Conservation (phyloP, 1,140 invertebrate species). For the Drosophila nannoptera region DNA sequence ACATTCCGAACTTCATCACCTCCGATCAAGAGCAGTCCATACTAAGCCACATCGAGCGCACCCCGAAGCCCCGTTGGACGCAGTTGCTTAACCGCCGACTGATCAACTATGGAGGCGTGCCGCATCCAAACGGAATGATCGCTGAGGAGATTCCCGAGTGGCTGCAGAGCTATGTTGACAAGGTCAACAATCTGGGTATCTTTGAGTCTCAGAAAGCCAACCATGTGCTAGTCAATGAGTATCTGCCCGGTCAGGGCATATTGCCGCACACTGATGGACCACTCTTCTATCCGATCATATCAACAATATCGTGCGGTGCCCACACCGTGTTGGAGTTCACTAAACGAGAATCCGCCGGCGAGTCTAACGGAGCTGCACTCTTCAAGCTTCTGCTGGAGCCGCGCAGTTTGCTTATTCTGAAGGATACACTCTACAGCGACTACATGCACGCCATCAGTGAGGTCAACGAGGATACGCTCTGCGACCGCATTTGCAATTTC, state of each 20-base stretch:
- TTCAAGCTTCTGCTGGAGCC: constrained; percentile 90
- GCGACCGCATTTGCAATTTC: constrained; percentile 85
- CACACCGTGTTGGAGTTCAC: constrained; percentile 90
- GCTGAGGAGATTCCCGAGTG: constrained; percentile 93
- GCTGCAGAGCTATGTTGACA: constrained; percentile 88
- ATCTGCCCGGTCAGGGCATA: constrained; percentile 94
- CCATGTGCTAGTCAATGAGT: constrained; percentile 98
- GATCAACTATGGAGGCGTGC: constrained; percentile 98
- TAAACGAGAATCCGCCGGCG: constrained; percentile 36
- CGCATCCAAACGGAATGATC: constrained; percentile 96
- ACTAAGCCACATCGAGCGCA: constrained; percentile 85
- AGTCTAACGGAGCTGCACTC: constrained; percentile 33
- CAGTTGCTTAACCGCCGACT: constrained; percentile 92
- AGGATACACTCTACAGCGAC: constrained; percentile 89
- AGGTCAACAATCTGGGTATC: constrained; percentile 85
- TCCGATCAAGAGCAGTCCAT: constrained; percentile 89
- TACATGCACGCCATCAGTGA: constrained; percentile 95
- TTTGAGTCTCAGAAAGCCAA: constrained; percentile 92
- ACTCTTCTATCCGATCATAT: constrained; percentile 94
- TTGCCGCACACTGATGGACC: constrained; percentile 97
- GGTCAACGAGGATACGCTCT: constrained; percentile 84
- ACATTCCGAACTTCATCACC: constrained; percentile 95
- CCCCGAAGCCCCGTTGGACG: constrained; percentile 97
- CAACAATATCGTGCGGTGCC: constrained; percentile 94
- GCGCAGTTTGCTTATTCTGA: constrained; percentile 92